Evolutionary conservation across 2,113 vertebrate genomes (phyloP).

Genomic region (Thamnophis sirtalis): DNA sequence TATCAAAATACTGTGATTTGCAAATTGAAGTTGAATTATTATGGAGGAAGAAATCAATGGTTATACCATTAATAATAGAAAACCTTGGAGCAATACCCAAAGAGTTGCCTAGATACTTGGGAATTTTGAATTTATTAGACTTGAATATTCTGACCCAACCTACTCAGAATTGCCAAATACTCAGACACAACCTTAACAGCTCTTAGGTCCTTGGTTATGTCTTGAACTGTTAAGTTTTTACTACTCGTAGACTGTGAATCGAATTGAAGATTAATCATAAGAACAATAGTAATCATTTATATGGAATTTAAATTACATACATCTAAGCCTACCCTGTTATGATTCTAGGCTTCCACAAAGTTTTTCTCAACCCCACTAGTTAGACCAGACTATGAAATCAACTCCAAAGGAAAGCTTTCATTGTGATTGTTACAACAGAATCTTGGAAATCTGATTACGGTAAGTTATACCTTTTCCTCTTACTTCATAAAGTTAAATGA

Average conservation of each 20-base stretch:
- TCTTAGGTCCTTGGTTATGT: too few species aligned
- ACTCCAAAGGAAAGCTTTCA: not conserved
- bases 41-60: too few species aligned
- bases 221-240: too few species aligned
- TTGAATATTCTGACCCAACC: too few species aligned
- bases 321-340: not conserved
- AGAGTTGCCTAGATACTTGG: too few species aligned
- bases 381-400: not conserved
- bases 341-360: not conserved
- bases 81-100: too few species aligned
- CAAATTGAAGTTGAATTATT: too few species aligned
- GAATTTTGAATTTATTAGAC: too few species aligned
- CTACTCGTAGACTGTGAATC: not conserved
- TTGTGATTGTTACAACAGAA: not conserved
- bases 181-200: too few species aligned
- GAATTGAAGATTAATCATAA: not conserved
- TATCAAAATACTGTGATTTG: too few species aligned
- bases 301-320: not conserved
- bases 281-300: not conserved
- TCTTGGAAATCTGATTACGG: not conserved
- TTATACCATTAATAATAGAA: too few species aligned
- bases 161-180: too few species aligned
- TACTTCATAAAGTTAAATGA: not conserved
- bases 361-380: not conserved
- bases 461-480: not conserved